These are phyloP conservation scores for Troilus luridus DNA, from an alignment of 2,888 invertebrate genomes.

Conservation along the genomic window DNA sequence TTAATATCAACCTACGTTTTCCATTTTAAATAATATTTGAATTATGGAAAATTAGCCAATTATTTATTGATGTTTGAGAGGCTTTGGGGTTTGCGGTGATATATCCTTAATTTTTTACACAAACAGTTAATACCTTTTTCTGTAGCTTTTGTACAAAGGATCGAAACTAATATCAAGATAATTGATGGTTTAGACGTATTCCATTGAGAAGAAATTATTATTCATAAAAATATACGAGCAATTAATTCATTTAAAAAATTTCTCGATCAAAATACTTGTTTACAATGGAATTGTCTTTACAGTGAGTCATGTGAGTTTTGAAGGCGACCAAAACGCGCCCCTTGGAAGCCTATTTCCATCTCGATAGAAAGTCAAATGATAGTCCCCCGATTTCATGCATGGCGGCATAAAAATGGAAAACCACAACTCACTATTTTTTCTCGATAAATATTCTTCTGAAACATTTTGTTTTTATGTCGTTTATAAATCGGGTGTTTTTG, in stretches of 20 bases:
- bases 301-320: not conserved
- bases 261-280: not conserved
- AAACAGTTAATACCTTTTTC: too few species aligned
- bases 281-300: not conserved
- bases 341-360: not conserved
- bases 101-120: too few species aligned
- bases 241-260: not conserved
- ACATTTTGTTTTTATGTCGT: not conserved
- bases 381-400: not conserved
- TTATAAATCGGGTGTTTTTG: not conserved
- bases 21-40: too few species aligned
- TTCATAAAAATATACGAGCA: not conserved
- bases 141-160: too few species aligned
- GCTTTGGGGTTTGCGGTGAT: too few species aligned
- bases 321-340: not conserved
- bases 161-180: too few species aligned
- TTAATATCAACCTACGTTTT: too few species aligned
- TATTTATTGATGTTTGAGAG: too few species aligned
- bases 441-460: not conserved
- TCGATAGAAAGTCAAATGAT: slow-evolving; percentile 21
- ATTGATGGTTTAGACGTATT: too few species aligned
- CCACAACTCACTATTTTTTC: not conserved
- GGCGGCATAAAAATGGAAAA: slow-evolving; percentile 24
- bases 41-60: too few species aligned
- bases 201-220: not conserved